These are phyloP conservation scores for Pomatostomus ruficeps DNA, from an alignment of 2,113 vertebrate genomes.

Conservation along the genomic window DNA sequence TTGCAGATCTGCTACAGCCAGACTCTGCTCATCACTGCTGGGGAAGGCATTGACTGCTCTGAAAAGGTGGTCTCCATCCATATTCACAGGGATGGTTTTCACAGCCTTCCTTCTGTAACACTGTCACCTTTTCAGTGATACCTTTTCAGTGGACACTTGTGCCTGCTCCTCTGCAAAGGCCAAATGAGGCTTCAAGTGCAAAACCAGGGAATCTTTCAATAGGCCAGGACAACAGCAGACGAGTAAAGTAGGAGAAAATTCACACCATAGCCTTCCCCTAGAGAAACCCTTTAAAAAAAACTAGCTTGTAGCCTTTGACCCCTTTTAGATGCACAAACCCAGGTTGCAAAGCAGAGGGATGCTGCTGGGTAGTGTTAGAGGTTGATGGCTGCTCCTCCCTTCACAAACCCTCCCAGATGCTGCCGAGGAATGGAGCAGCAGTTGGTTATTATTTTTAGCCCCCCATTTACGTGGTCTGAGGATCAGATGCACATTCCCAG, in stretches of 20 bases:
- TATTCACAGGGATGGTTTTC: neutral
- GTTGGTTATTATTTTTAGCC: slow-evolving; percentile 66
- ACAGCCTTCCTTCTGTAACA: neutral
- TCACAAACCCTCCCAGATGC: neutral
- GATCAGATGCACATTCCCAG: slow-evolving; percentile 58
- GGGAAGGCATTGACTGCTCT: slow-evolving; percentile 14
- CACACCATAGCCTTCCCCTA: neutral
- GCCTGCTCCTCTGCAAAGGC: neutral
- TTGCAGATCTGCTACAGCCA: neutral
- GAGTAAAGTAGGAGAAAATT: neutral
- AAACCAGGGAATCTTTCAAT: neutral
- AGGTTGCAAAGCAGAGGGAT: neutral
- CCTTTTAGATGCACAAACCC: neutral
- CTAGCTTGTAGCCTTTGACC: neutral
- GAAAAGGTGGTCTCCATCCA: neutral
- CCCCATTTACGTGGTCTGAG: neutral
- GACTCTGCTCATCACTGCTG: slow-evolving; percentile 3
- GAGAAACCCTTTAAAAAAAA: neutral
- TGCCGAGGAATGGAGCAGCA: neutral
- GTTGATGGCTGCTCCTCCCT: neutral
- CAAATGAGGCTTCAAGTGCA: neutral
- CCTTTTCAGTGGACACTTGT: neutral
- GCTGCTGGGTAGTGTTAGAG: neutral
- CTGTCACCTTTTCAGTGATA: neutral
- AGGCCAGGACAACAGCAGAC: neutral